Percentiles rank a stretch among this genome's conserved stretches.
Conservation (phyloP, 2,797 vertebrate genomes). For the Tragelaphus oryx region DNA sequence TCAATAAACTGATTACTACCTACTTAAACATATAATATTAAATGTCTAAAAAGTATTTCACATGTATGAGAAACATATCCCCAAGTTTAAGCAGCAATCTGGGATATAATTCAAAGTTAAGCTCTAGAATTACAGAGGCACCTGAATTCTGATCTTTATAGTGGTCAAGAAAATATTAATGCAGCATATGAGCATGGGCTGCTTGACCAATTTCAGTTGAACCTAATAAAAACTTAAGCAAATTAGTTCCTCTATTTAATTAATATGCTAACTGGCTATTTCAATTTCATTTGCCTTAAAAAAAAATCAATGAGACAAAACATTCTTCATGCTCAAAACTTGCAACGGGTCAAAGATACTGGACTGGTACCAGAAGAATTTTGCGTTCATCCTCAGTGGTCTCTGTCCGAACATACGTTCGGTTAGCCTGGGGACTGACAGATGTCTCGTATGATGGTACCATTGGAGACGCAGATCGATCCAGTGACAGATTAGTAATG, state of each 20-base stretch:
- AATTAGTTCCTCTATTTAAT: conserved; percentile 33
- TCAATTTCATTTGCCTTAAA: neutral
- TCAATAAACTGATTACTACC: neutral
- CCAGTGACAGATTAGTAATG: conserved; percentile 94
- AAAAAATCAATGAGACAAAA: neutral
- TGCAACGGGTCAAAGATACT: neutral
- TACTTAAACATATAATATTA: conserved; percentile 7
- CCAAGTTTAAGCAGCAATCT: conserved; percentile 5
- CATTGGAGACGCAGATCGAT: conserved; percentile 92
- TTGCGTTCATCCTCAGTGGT: conserved; percentile 96
- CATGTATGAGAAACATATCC: neutral
- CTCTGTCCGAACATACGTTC: conserved; percentile 89
- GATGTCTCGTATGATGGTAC: conserved; percentile 94
- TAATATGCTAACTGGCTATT: conserved; percentile 1
- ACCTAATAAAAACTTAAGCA: conserved; percentile 1
- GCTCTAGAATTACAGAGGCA: neutral
- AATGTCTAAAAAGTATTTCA: neutral
- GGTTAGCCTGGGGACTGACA: conserved; percentile 92
- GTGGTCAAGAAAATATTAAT: neutral
- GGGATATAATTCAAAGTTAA: neutral
- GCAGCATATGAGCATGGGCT: neutral
- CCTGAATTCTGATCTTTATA: conserved; percentile 35
- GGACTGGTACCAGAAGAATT: conserved; percentile 90
- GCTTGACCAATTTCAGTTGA: neutral
- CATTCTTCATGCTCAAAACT: conserved; percentile 21